Evolutionary conservation across 2,888 invertebrate genomes (phyloP), one percentile per base, ranked within the genome.

Genomic region (Fragum whitleyi): DNA sequence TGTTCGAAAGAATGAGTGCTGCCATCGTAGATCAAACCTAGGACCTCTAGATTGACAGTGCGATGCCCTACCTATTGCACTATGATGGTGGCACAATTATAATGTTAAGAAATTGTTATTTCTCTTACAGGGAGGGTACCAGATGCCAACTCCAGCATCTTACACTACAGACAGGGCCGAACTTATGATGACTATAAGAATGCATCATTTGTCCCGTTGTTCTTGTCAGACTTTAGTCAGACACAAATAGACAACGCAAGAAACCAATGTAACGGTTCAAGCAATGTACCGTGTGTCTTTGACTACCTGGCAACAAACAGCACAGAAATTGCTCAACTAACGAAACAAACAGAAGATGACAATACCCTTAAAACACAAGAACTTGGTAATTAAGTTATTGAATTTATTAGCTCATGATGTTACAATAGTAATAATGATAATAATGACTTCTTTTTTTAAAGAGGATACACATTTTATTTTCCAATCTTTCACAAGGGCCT

Each of bases 291-390:
- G 6, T 81, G 81, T 67, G 28, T 78, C 3, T 81, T 47, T 72
- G 81, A 81, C 57, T 78, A 67, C 29, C 72, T 81, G 19, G 81
- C 78, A 1, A 81, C 81, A 32, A 36, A 28, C 6, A 55, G 55
- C 42, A 36, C 70, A 16, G 62, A n/a, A 9, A 47, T 81, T 26
- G 81, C 81, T 0, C 16, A n/a, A 7, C 36, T 68, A 21, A 81
- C 81, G 11, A 55, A 77, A 47, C 36, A 9, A 29, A 21, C 29
- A 28, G 36, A 67, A 29, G 32, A 28, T 19, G 39, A 59, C 19
- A 76, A 75, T 29, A 59, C 26, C 7, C 6, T 61, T 6, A 29
- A 39, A 14, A n/a, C 68, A 23, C 14, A 59, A 6, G 69, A 68
- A 68, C 29, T 72, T 6, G 42, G 79, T 80, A 69, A 42, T 75